These are phyloP conservation scores for Coendou prehensilis DNA, from an alignment of 2,797 vertebrate genomes.

Conservation along the genomic window DNA sequence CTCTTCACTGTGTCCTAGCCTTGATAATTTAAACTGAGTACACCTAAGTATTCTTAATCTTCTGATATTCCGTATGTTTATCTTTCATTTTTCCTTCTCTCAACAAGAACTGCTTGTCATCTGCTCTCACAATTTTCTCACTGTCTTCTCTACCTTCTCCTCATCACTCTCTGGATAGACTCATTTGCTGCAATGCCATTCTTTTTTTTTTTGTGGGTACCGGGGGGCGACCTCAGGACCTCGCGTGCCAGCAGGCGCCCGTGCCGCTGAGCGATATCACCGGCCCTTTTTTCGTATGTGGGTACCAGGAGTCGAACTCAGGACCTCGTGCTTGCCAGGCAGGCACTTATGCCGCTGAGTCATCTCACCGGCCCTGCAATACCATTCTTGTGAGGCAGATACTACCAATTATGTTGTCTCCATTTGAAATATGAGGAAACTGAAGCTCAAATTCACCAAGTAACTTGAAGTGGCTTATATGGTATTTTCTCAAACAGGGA, in stretches of 20 bases:
- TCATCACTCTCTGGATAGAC: background rate
- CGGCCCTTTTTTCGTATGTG: no score
- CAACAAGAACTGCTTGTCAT: slow-evolving; percentile 31
- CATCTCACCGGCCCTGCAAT: background rate
- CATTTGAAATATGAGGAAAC: slow-evolving; percentile 25
- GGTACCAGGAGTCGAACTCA: no score
- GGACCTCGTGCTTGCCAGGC: no score
- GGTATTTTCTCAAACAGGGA: background rate
- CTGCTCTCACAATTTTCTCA: background rate
- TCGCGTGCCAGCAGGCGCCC: no score
- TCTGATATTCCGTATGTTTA: background rate
- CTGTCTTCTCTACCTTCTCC: background rate
- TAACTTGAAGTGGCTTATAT: background rate
- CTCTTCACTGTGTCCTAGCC: background rate
- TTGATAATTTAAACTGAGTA: background rate
- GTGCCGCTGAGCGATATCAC: no score
- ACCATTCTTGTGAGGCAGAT: background rate
- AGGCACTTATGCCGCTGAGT: no score
- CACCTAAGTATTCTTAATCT: background rate
- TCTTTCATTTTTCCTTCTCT: slow-evolving; percentile 4
- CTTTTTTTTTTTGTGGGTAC: background rate
- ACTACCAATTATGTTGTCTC: background rate
- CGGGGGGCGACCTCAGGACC: no score
- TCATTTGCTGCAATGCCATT: background rate
- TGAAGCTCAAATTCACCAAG: background rate